Evolutionary conservation across 2,797 vertebrate genomes (phyloP).

Genomic region (Lagocephalus sceleratus): DNA sequence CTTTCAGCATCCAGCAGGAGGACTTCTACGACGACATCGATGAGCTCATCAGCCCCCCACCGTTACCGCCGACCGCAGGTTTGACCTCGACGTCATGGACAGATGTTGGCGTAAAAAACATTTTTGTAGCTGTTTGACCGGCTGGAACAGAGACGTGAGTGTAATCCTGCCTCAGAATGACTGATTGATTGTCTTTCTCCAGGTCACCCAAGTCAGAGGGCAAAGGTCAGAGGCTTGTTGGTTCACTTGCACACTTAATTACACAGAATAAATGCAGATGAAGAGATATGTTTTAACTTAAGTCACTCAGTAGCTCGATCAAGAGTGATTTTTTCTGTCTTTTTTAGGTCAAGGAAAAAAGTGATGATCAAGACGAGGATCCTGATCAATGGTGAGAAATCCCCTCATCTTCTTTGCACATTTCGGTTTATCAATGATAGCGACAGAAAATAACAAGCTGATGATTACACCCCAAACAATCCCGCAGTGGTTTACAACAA

Average conservation of each 20-base stretch:
- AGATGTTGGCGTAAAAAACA: not conserved
- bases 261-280: not conserved
- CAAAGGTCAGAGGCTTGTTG: slow-evolving; percentile 66
- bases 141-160: no score
- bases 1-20: slow-evolving; percentile 57
- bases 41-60: slow-evolving; percentile 50
- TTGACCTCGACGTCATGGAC: no score
- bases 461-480: no score
- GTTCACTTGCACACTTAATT: not conserved
- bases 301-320: not conserved
- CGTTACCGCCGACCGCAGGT: slow-evolving; percentile 63
- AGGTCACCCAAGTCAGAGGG: slow-evolving; percentile 68
- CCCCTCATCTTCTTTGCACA: no score
- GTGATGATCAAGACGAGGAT: slow-evolving; percentile 79
- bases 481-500: no score
- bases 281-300: not conserved
- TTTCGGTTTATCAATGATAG: no score
- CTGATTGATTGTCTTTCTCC: slow-evolving; percentile 16
- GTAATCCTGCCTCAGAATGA: no score
- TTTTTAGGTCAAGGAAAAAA: slow-evolving; percentile 59
- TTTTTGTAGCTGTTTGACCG: not conserved
- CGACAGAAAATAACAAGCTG: no score
- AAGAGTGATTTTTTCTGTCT: slow-evolving; percentile 2
- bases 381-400: slow-evolving; percentile 81
- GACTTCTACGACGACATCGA: slow-evolving; percentile 75